phyloP scores from a whole-genome alignment of 1,140 invertebrate genomes.

The Nephila pilipes region DNA sequence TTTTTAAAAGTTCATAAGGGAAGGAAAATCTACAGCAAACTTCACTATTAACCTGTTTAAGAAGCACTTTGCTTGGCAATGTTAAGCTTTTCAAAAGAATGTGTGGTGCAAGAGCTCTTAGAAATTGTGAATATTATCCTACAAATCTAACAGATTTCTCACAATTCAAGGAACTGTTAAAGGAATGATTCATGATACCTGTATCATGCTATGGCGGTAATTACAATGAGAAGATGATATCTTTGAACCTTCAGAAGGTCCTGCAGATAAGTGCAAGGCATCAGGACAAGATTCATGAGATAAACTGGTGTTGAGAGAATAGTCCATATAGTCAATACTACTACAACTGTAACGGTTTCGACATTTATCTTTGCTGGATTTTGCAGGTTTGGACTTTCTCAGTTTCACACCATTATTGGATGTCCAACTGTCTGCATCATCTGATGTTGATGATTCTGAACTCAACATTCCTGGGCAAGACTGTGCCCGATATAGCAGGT shows the following conservation, averaged over 20 bases:
- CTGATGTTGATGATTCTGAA: conserved; percentile 15
- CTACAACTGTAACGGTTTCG: conserved; percentile 77
- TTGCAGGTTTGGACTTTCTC: conserved; percentile 3
- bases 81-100: not conserved
- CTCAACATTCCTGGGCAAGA: conserved; percentile 77
- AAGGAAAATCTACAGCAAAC: not conserved
- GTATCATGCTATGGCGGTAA: conserved; percentile 75
- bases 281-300: conserved; percentile 70
- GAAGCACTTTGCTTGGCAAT: not conserved
- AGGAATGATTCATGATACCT: conserved; percentile 77
- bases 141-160: not conserved
- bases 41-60: not conserved
- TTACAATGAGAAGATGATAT: conserved; percentile 61
- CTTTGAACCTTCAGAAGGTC: not conserved
- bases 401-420: not conserved
- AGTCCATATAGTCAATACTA: conserved; percentile 74
- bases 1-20: not conserved
- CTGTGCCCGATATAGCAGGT: conserved; percentile 75
- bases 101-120: not conserved
- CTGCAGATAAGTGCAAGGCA: conserved; percentile 9
- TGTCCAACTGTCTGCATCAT: not conserved
- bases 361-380: conserved; percentile 41
- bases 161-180: conserved; percentile 61
- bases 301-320: not conserved
- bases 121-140: not conserved